Percentiles rank a stretch among this genome's conserved stretches.
phyloP scores from a whole-genome alignment of 2,113 vertebrate genomes.

The Polypterus bichir region DNA sequence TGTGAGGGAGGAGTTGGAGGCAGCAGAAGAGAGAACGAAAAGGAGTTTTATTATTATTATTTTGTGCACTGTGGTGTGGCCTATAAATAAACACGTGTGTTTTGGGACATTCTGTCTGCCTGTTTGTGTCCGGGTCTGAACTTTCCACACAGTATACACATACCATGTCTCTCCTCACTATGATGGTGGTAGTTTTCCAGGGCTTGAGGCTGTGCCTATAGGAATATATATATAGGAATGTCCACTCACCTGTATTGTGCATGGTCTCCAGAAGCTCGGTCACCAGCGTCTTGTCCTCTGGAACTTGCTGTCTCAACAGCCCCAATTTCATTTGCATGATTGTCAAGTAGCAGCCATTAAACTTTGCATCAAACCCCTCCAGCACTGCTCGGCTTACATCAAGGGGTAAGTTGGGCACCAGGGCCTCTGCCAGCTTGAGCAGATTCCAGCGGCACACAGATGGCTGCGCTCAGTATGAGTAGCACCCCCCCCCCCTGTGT shows the following conservation, averaged over 20 bases:
- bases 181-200: too few species aligned
- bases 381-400: constrained; percentile 53
- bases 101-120: too few species aligned
- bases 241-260: constrained; percentile 68
- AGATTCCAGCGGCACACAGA: constrained; percentile 90
- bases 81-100: too few species aligned
- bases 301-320: constrained; percentile 53
- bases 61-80: too few species aligned
- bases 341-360: constrained; percentile 64
- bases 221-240: too few species aligned
- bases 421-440: constrained; percentile 74
- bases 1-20: too few species aligned
- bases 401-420: constrained; percentile 72
- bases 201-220: too few species aligned
- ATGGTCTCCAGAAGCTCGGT: constrained; percentile 78
- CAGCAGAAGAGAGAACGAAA: too few species aligned
- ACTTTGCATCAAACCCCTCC: constrained; percentile 66
- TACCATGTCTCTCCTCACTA: too few species aligned
- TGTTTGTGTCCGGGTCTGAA: too few species aligned
- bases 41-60: too few species aligned
- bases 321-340: constrained; percentile 91
- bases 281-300: constrained; percentile 68
- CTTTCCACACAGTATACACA: too few species aligned
- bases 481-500: constrained; percentile 72
- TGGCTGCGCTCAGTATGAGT: constrained; percentile 80